Evolutionary conservation across 2,888 invertebrate genomes (phyloP), one percentile per base, ranked within the genome.

Genomic region (Meteorus cinctellus): DNA sequence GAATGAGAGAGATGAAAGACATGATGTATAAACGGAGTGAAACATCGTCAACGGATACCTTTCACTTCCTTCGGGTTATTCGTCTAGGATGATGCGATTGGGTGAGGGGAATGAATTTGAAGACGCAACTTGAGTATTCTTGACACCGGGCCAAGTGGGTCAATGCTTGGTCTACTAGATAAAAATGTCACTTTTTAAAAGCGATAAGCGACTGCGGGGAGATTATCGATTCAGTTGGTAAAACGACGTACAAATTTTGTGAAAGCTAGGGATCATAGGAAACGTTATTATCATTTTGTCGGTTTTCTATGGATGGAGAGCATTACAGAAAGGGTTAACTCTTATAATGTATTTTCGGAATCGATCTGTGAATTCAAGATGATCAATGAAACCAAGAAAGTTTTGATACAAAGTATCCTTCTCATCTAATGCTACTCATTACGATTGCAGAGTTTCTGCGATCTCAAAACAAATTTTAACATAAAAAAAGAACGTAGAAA

Each of bases 71-170:
- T 16, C n/a, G 8, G 19, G 19, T 55, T 2, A 55, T 60, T 62
- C 19, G 63, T 27, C 19, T 51, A 19, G 10, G 72, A 51, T 51
- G 51, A 63, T 68, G 68, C 24, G 48, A 48, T n/a, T 4, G 69
- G 62, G 34, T 12, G n/a, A 29, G 19, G 16, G 36, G 24, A 41
- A 55, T 55, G 55, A 65, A 73, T 66, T 66, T 34, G 59, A 34
- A 34, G 27, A 4, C 62, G 16, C 62, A 6, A 24, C 34, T 24
- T 12, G 12, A 27, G 51, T n/a, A 34, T 74, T 80, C 72, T 78
- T 80, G 80, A 78, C 75, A 71, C 51, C 27, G 62, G 55, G 79
- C 80, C 79, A 80, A 80, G 59, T 80, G 73, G 79, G 79, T 79
- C 77, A 77, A 29, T 41, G 66, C 36, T 70, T 60, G 59, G 66